Evolutionary conservation across 2,113 vertebrate genomes (phyloP), one percentile per base, ranked within the genome.

Genomic region (Rhagologus leucostigma): DNA sequence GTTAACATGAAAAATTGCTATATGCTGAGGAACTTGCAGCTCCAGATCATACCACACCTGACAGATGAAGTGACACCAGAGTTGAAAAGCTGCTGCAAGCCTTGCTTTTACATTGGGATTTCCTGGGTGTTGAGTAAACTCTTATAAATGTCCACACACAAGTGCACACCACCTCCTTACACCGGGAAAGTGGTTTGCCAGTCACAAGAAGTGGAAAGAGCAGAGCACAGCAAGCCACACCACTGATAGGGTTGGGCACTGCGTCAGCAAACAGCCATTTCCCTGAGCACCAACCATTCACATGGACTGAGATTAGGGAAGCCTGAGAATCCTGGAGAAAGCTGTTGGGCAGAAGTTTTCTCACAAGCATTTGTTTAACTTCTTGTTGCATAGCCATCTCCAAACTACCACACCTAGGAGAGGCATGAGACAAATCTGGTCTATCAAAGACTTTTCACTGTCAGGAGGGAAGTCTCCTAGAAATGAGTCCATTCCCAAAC

Each of bases 211-310:
- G 13, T 24, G 26, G 44, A 60, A 82, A 69, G 21, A 52, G 47
- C 44, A 41, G 29, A 68, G 5, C 37, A n/a, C 9, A 68, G 75
- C 10, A 39, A 82, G 16, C 13, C 29, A 23, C 3, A 13, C 18
- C 18, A 37, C 0, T 2, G 50, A 24, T 18, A 27, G 2, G 2
- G 44, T 4, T 16, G 7, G 10, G 62, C 60, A 46, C 9, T 74
- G 30, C 32, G 68, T 42, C 20, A 17, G 44, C 32, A 78, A 44
- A 20, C 23, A 63, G 20, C 4, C 26, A 16, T 82, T 63, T 86
- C 23, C 42, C 59, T 77, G 59, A 26, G 23, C 20, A 59, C 3
- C 4, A 30, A 29, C 27, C 39, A 53, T 16, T 8, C 47, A 29
- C 27, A 15, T 0, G 1, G 44, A 56, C 17, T 13, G 37, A 84